Conservation (phyloP, 2,113 vertebrate species). For the Antechinus stuartii region DNA sequence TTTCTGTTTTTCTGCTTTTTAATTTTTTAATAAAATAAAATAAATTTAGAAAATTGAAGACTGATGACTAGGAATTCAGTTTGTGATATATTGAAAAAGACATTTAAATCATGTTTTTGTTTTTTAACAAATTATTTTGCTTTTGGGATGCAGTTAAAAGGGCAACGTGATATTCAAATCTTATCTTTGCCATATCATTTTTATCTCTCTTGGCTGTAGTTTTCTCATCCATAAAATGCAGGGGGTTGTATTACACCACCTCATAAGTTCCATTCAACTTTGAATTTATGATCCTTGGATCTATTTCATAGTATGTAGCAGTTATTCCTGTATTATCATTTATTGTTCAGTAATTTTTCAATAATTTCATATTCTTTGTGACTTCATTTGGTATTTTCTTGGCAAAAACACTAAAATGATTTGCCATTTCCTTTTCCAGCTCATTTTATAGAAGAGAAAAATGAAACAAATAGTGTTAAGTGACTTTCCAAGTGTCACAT, state of each 20-base stretch:
- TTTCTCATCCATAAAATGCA: not conserved
- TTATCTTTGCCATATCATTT: not conserved
- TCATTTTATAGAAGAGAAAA: too few relatives aligned
- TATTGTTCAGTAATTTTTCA: not conserved
- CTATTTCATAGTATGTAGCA: not conserved
- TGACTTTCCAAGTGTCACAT: too few relatives aligned
- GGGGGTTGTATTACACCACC: not conserved
- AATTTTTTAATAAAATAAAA: too few relatives aligned
- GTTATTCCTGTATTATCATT: not conserved
- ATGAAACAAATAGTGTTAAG: too few relatives aligned
- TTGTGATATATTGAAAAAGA: not conserved
- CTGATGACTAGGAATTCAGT: not conserved
- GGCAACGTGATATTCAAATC: not conserved
- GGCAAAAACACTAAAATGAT: too few relatives aligned
- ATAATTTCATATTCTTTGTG: too few relatives aligned
- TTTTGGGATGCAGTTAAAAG: not conserved
- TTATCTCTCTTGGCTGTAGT: not conserved
- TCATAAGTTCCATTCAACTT: not conserved
- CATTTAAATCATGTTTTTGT: not conserved
- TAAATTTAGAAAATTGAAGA: too few relatives aligned
- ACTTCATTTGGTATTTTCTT: too few relatives aligned
- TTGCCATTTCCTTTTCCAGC: too few relatives aligned
- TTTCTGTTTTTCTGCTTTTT: too few relatives aligned
- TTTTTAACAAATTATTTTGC: not conserved
- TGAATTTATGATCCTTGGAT: not conserved